Evolutionary conservation across 2,797 vertebrate genomes (phyloP), one percentile per base, ranked within the genome.

Genomic region (Syncerus caffer): DNA sequence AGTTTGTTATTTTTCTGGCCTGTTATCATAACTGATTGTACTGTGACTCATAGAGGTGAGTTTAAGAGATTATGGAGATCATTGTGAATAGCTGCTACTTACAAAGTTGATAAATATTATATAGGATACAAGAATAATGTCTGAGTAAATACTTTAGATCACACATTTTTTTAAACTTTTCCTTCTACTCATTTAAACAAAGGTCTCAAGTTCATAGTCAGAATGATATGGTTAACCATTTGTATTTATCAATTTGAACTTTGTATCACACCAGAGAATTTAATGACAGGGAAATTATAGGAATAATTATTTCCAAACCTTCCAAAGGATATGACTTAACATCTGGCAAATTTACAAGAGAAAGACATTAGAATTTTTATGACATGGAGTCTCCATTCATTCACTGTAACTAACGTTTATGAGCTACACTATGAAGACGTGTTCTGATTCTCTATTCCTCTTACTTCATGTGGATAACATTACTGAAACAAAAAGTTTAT

Each of bases 341-440:
- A 98, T 98, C 97, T 98, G 98, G 89, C 96, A 97, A 57, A 96
- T 97, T 98, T 98, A 97, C 62, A 98, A 96, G 90, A 96, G 79
- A 93, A 93, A 98, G 98, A 89, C 57, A 93, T 98, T 93, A 94
- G 84, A 97, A 90, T 97, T 97, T 98, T 98, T 98, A 97, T 95
- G 82, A 97, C 74, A 83, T 57, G 67, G n/a, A 53, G 29, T 96
- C 21, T 97, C 93, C 90, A 11, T 80, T 90, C 95, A 97, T 79
- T 96, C 89, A 71, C 34, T 96, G 92, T 90, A 98, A 94, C 93
- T 98, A 97, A 98, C 47, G 17, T 84, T 98, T 88, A 96, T 64
- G 27, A 97, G 79, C 50, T 89, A 76, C 96, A 96, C 83, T 89
- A 38, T 13, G 27, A 34, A 71, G 50, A 78, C 15, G 7, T 96